Conservation (phyloP, 2,888 invertebrate genomes). For the Frankliniella intonsa region DNA sequence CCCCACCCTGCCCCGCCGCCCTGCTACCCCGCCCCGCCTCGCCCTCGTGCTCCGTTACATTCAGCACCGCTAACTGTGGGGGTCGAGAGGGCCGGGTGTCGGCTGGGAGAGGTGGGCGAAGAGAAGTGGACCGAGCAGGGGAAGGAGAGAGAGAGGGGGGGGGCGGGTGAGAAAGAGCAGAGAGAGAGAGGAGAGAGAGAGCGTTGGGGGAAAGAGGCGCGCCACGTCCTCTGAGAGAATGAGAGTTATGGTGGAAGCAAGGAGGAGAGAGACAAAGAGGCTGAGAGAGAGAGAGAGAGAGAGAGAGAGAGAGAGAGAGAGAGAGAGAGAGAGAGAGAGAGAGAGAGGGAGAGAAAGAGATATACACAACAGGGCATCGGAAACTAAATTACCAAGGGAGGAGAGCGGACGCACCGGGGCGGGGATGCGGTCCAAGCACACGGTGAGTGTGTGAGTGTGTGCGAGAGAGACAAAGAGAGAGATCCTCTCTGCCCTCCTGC, state of each 20-base stretch:
- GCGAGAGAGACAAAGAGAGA: no score
- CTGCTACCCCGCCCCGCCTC: not conserved
- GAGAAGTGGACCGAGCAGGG: not conserved
- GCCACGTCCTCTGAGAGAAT: not conserved
- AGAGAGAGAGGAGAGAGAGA: not conserved
- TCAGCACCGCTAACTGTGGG: not conserved
- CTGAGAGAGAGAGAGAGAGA: not conserved
- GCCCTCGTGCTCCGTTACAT: not conserved
- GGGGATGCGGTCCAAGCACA: no score
- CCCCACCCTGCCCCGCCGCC: no score
- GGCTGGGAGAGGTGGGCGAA: no score
- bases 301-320: constrained; percentile 1
- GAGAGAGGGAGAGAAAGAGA: not conserved
- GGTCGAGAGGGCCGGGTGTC: not conserved
- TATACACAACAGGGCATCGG: no score
- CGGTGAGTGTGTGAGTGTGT: no score
- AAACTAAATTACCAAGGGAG: no score
- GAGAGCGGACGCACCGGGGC: no score
- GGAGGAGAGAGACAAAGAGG: not conserved
- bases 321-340: constrained; percentile 1
- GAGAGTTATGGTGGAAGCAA: not conserved
- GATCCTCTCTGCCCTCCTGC: no score
- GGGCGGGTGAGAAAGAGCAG: not conserved
- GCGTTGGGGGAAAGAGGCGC: not conserved
- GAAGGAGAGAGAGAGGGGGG: not conserved